These are phyloP conservation scores for Athalia cordata DNA, from an alignment of 2,888 invertebrate genomes.

Conservation along the genomic window DNA sequence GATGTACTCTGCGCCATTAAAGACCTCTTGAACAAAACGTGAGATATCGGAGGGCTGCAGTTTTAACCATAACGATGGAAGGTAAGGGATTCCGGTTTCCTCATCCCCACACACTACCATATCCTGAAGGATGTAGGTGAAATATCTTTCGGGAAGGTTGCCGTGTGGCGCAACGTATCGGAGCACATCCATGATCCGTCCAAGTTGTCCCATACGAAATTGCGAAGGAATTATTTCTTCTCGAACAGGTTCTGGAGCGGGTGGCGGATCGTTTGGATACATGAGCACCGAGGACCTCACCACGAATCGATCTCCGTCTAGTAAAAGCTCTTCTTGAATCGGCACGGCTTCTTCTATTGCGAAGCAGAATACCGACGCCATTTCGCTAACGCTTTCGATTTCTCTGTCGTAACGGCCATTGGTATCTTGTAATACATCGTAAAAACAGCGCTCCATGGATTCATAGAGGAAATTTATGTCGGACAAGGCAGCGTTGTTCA, in stretches of 20 bases:
- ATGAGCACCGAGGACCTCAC: constrained; percentile 74
- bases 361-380: constrained; percentile 61
- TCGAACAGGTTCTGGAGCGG: constrained; percentile 43
- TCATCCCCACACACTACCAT: constrained; percentile 75
- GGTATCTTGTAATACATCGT: constrained; percentile 73
- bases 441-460: constrained; percentile 71
- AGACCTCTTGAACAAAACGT: constrained; percentile 74
- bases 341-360: constrained; percentile 74
- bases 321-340: constrained; percentile 74
- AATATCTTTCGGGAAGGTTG: constrained; percentile 73
- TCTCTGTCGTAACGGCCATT: constrained; percentile 72
- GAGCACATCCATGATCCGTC: constrained; percentile 66
- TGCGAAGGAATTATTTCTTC: constrained; percentile 50
- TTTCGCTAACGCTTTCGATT: constrained; percentile 66
- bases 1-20: constrained; percentile 76
- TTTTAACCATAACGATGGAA: constrained; percentile 70
- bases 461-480: constrained; percentile 74
- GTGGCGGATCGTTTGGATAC: constrained; percentile 49
- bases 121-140: constrained; percentile 76
- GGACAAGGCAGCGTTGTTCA: constrained; percentile 72
- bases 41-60: constrained; percentile 74
- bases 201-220: constrained; percentile 63
- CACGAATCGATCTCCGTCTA: constrained; percentile 75
- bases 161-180: constrained; percentile 71
- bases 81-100: constrained; percentile 71